Conservation (phyloP, 2,113 vertebrate species). For the Ctenomys sociabilis region DNA sequence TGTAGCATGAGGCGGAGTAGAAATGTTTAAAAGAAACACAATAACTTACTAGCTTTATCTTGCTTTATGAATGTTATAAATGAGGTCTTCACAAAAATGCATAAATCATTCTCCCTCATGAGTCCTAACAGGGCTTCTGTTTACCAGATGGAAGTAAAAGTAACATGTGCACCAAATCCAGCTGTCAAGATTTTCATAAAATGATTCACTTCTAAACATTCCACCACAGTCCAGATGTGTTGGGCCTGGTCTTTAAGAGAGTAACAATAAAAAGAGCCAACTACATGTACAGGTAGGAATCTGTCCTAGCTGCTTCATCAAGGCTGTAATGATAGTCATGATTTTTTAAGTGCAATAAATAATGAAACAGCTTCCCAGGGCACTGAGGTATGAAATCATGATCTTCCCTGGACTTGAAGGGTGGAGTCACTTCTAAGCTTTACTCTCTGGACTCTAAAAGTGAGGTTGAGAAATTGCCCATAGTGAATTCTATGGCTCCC, state of each 20-base stretch:
- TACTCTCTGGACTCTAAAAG: not conserved
- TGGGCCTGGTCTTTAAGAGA: not conserved
- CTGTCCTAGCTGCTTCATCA: not conserved
- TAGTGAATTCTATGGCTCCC: not conserved
- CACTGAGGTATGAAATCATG: not conserved
- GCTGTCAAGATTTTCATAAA: slow-evolving; percentile 25
- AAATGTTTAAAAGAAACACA: slow-evolving; percentile 32
- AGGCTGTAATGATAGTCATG: not conserved
- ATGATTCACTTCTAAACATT: slow-evolving; percentile 28
- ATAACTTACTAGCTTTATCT: slow-evolving; percentile 15
- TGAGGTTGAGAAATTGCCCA: not conserved
- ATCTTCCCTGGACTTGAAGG: not conserved
- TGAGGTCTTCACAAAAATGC: not conserved
- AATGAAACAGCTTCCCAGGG: not conserved
- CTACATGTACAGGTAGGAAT: not conserved
- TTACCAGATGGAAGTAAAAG: slow-evolving; percentile 66
- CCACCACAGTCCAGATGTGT: slow-evolving; percentile 35
- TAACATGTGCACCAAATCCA: slow-evolving; percentile 37
- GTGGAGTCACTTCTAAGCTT: not conserved
- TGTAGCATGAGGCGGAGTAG: slow-evolving; percentile 3
- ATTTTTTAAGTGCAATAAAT: not conserved
- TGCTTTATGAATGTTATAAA: slow-evolving; percentile 20
- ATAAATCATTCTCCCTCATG: slow-evolving; percentile 49
- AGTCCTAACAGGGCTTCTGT: slow-evolving; percentile 47
- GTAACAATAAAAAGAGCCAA: not conserved